phyloP scores from a whole-genome alignment of 1,140 invertebrate genomes.

The Drosophila kurseongensis region DNA sequence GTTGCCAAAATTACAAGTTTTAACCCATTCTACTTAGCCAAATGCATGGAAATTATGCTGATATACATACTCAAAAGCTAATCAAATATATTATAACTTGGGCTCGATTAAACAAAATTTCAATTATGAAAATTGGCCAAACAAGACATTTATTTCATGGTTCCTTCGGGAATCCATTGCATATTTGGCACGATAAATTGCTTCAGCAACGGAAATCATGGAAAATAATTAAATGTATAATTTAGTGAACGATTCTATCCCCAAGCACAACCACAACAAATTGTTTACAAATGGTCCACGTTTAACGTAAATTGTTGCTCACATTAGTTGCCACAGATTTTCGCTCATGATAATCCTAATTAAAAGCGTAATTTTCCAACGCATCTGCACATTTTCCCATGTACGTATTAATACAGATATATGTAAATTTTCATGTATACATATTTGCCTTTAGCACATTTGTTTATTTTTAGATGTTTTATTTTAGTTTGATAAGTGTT shows the following conservation, averaged over 20 bases:
- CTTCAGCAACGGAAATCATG: slow-evolving; percentile 18
- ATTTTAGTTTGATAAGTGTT: background rate
- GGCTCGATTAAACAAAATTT: slow-evolving; percentile 55
- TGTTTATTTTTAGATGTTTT: background rate
- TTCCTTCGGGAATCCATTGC: slow-evolving; percentile 16
- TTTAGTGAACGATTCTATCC: slow-evolving; percentile 33
- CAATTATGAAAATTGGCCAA: slow-evolving; percentile 69
- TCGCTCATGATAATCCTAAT: slow-evolving; percentile 33
- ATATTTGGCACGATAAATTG: slow-evolving; percentile 11
- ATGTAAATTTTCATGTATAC: background rate
- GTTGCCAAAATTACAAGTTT: slow-evolving; percentile 48
- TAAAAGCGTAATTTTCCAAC: slow-evolving; percentile 29
- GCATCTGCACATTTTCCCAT: slow-evolving; percentile 24
- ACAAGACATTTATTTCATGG: slow-evolving; percentile 31
- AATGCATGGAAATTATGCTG: slow-evolving; percentile 40
- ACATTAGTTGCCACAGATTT: slow-evolving; percentile 45
- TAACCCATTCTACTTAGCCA: slow-evolving; percentile 3
- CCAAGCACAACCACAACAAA: slow-evolving; percentile 41
- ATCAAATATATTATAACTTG: slow-evolving; percentile 23
- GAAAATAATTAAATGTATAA: slow-evolving; percentile 49
- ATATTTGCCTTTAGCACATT: background rate
- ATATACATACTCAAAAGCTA: slow-evolving; percentile 27
- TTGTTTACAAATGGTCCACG: slow-evolving; percentile 68
- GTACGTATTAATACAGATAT: background rate
- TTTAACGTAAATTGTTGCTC: slow-evolving; percentile 56